A percentile compares a stretch with the other conserved stretches of the same genome.
Evolutionary conservation across 2,797 vertebrate genomes (phyloP).

Genomic region (Phrynocephalus guinanensis): DNA sequence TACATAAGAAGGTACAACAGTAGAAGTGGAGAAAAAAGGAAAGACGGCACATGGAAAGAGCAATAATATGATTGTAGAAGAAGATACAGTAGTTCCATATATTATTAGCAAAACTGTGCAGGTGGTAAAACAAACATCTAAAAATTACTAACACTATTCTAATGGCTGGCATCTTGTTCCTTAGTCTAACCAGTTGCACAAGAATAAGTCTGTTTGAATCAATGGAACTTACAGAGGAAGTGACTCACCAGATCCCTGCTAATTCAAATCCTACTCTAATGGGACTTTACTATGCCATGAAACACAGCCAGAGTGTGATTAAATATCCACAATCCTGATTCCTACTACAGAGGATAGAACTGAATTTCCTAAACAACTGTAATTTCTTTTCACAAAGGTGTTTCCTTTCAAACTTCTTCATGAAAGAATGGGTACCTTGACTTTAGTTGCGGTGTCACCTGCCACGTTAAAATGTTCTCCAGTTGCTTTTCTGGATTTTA

Average conservation of each 20-base stretch:
- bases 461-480: not conserved
- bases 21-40: not conserved
- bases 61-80: not conserved
- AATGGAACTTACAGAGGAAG: too few species aligned
- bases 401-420: not conserved
- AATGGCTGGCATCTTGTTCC: too few species aligned
- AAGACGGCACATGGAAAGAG: not conserved
- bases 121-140: not conserved
- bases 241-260: too few species aligned
- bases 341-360: not conserved
- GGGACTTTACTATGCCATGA: too few species aligned
- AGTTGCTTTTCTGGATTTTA: not conserved
- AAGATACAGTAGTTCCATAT: not conserved
- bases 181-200: too few species aligned
- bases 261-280: too few species aligned
- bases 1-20: not conserved
- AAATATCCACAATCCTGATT: not conserved
- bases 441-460: not conserved
- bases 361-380: not conserved
- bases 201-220: too few species aligned
- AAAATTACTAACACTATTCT: not conserved
- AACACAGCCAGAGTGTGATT: not conserved
- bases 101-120: not conserved
- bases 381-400: not conserved
- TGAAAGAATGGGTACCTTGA: not conserved